These are phyloP conservation scores for Drosophila koepferae DNA, from an alignment of 2,888 invertebrate genomes.

Conservation along the genomic window DNA sequence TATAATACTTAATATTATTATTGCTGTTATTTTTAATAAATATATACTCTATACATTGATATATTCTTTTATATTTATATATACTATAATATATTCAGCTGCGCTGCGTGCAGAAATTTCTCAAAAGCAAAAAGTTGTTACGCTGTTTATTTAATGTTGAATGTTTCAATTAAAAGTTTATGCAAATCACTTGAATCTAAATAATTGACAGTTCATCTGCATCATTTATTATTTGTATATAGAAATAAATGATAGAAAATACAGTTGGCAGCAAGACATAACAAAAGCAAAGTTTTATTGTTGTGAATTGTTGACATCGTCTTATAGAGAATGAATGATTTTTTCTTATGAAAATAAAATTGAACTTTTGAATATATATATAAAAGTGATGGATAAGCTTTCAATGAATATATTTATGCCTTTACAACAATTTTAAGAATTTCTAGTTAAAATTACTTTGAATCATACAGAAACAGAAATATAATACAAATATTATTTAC, in stretches of 20 bases:
- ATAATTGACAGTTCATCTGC: constrained; percentile 5
- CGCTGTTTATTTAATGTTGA: constrained; percentile 6
- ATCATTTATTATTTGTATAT: background rate
- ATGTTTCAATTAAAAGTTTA: constrained; percentile 2
- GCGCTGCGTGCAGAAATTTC: constrained; percentile 15
- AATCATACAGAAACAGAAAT: no score
- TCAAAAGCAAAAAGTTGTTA: background rate
- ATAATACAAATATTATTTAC: no score
- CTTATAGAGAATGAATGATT: no score
- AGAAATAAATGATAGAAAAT: background rate
- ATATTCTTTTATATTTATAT: background rate
- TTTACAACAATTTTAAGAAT: no score
- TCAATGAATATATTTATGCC: no score
- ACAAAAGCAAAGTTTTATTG: background rate
- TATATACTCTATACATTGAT: background rate
- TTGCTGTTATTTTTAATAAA: background rate
- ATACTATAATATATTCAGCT: background rate
- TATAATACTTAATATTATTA: constrained; percentile 4
- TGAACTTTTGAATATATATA: no score
- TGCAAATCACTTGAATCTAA: constrained; percentile 17
- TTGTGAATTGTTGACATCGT: background rate
- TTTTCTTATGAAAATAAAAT: no score
- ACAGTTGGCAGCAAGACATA: no score
- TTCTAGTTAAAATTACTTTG: no score
- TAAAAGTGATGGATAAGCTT: no score